Base-by-base conservation (phyloP, 2,888 invertebrate genomes). In the Monochamus alternatus region DNA sequence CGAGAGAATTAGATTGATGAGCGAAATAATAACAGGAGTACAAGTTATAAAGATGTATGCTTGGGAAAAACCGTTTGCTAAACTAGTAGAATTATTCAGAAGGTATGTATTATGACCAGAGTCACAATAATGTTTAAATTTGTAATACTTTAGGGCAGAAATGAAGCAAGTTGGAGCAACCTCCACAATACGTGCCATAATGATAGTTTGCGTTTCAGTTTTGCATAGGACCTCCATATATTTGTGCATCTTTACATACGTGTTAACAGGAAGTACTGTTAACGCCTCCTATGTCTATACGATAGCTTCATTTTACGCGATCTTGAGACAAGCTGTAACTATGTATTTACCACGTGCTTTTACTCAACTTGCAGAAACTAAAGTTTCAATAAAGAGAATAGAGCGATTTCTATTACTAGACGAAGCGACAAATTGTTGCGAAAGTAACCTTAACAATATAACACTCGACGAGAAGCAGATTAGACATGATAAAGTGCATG, bases 41-140 rank as follows among this genome's bases (percentile, higher is more conserved):
- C 93, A 96, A 89, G 96, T 97, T 0, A 96, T 98, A 81, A 98
- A 98, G 90, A 97, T 98, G 97, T 98, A 97, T 85, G 95, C 97
- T 0, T 98, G 98, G 95, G 98, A 98, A 87, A 92, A 93, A 83
- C 95, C 97, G 0, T 97, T 98, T 86, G 92, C 94, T 30, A 92
- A 92, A 81, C 91, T 97, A 75, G 94, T 97, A 2, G 93, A 91
- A 58, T 82, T 90, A 38, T 91, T 93, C 0, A 89, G 96, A 85
- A 89, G 86, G 89, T 91, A 89, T 81, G 88, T 80, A 75, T 75
- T 38, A 22, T 22, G 38, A 38, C 10, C 55, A 55, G 7, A n/a
- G 12, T 55, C 5, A 55, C 14, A 5, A 14, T 10, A 47, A 10
- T 0, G 5, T 47, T 7, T 55, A 14, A 55, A 14, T n/a, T 38